Evolutionary conservation across 2,113 vertebrate genomes (phyloP).

Genomic region (cattle (Bos taurus)): ARS-UCD2.0 NC_037328.1:142152501-142153000

Average conservation of each 20-base stretch:
- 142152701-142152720: slow-evolving; percentile 83
- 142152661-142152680: slow-evolving; percentile 93
- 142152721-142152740: neutral
- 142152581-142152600: slow-evolving; percentile 17
- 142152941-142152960: neutral
- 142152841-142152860: accelerated
- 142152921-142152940: neutral
- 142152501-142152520: slow-evolving; percentile 46
- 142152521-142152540: slow-evolving; percentile 71
- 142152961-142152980: neutral
- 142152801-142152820: accelerated
- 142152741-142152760: accelerated
- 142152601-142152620: slow-evolving; percentile 38
- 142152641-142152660: slow-evolving; percentile 87
- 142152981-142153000: accelerated
- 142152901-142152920: too few species aligned
- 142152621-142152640: slow-evolving; percentile 60
- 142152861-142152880: neutral
- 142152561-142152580: neutral
- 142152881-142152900: accelerated
- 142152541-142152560: slow-evolving; percentile 44
- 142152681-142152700: slow-evolving; percentile 89
- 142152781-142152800: accelerated
- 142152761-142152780: accelerated
- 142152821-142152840: neutral